These are phyloP conservation scores for Meganola albula DNA, from an alignment of 2,888 invertebrate species.

Conservation along the genomic window DNA sequence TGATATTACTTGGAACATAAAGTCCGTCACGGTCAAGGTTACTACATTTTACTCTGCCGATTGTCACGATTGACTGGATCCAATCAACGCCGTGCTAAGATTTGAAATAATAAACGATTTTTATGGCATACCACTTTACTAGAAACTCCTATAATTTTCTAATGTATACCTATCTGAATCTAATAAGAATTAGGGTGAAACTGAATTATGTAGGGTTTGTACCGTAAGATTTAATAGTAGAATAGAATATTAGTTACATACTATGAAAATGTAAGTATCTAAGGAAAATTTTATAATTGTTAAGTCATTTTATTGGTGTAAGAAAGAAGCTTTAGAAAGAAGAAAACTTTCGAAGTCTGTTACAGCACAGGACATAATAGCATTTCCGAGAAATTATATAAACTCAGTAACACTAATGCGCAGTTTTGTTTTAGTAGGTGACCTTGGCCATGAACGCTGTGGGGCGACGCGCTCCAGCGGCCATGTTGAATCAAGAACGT, in stretches of 20 bases:
- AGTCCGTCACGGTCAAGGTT: slow-evolving; percentile 64
- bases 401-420: slow-evolving; percentile 45
- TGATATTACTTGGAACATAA: slow-evolving; percentile 40
- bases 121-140: too few species aligned
- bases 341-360: slow-evolving; percentile 5
- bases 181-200: too few species aligned
- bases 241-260: too few species aligned
- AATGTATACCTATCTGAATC: too few species aligned
- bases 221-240: too few species aligned
- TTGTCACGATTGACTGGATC: slow-evolving; percentile 43
- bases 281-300: too few species aligned
- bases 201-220: too few species aligned
- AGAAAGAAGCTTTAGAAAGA: too few species aligned
- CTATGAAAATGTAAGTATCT: too few species aligned
- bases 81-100: slow-evolving; percentile 37
- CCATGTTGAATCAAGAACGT: slow-evolving; percentile 61
- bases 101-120: too few species aligned
- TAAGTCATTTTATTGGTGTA: too few species aligned
- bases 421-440: slow-evolving; percentile 65
- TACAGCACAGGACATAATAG: slow-evolving; percentile 18
- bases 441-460: slow-evolving; percentile 73
- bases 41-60: slow-evolving; percentile 39
- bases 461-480: slow-evolving; percentile 66
- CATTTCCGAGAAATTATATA: slow-evolving; percentile 25
- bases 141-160: too few species aligned